Base-by-base conservation (phyloP, 2,797 vertebrate species). In the Periparus ater region DNA sequence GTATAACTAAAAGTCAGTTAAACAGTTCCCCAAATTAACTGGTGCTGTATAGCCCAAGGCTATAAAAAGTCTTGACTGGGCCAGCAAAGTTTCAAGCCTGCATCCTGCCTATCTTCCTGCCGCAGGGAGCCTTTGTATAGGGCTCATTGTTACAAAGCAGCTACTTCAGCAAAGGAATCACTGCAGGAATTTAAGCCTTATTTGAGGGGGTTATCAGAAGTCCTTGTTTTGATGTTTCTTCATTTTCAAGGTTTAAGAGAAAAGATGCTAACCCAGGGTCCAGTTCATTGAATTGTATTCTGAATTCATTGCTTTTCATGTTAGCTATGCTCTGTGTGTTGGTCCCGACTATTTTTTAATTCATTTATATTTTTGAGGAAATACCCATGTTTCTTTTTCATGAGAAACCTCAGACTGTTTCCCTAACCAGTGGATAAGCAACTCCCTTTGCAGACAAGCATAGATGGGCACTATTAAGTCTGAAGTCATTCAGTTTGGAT, bases 71-170 rank as follows among this genome's bases (percentile, higher is more conserved):
- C 89, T 92, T 78, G 38, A 83, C 86, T 94, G 76, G 91, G 88
- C 74, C 89, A 93, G 91, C 86, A 91, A 85, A 92, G 66, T 73
- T 92, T 79, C 85, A 83, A 95, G 93, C 82, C 88, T 57, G 76
- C 76, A 94, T 93, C 95, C 96, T 95, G 90, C 85, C 89, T 73
- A 92, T 96, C 94, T 93, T 93, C 88, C 91, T 96, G 91, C 83
- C 89, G 2, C 53, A 71, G 53, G n/a, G 79, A 93, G 89, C 63
- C 70, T 96, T 97, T 97, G 95, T 97, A 34, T 72, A 45, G 70
- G 91, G 87, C 89, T 97, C 93, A 91, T 95, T 98, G 97, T 97
- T 95, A 95, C 89, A 89, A 61, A 93, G 87, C 91, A 93, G 94
- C 95, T 85, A 45, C 50, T 90, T 85, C 36, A 96, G 87, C 88